Base-by-base conservation (phyloP, 2,113 vertebrate genomes). In the Mohoua ochrocephala region DNA sequence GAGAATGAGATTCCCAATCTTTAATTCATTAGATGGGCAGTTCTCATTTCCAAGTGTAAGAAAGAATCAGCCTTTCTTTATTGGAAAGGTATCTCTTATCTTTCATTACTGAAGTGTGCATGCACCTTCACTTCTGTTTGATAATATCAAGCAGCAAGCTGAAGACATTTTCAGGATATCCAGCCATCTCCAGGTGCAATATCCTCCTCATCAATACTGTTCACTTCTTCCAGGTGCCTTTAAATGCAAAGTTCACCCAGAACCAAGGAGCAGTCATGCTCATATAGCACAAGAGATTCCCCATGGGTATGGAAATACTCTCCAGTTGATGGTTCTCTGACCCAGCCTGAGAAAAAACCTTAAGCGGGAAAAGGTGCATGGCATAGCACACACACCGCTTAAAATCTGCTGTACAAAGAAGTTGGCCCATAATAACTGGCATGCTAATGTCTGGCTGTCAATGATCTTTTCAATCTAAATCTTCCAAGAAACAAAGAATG, bases 1-100 rank as follows among this genome's bases (percentile, higher is more conserved):
- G 67, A 97, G 97, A 98, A 98, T 97, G 85, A 97, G 96, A 97
- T 96, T 96, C 92, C 91, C 84, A 89, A 80, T 94, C 93, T 97
- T 95, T 97, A 97, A 98, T 97, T 97, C 95, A 97, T 97, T 90
- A 97, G 94, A 96, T 26, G 26, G 71, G 87, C 83, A 95, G 88
- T 63, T 94, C 89, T 92, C 63, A 95, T 79, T 61, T 95, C 59
- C 70, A 76, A 74, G 54, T 28, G 64, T 73, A 85, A 77, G 85
- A 92, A 80, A 87, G 26, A 56, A 91, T 69, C 57, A 67, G 42
- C 20, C 33, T 73, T 60, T 81, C 44, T 61, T 89, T 94, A 71
- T 50, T 76, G 79, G 30, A 89, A 88, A 79, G 27, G 17, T 90
- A 64, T 68, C 47, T 47, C 41, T n/a, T 49, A 7, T 76, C 68